Evolutionary conservation across 1,140 invertebrate genomes (phyloP), one percentile per base, ranked within the genome.

Genomic region (Procambarus clarkii): DNA sequence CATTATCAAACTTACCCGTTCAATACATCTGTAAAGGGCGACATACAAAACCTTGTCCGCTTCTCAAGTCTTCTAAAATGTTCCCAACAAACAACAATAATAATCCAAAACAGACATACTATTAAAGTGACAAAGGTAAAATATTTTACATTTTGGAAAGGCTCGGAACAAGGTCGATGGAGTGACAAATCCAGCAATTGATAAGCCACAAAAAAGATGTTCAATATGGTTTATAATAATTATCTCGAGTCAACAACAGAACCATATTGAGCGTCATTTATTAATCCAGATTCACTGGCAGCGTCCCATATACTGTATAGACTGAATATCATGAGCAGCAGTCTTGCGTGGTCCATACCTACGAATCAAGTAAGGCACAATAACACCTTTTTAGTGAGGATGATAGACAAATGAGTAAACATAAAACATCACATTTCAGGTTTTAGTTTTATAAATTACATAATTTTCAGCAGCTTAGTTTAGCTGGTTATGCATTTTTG

Each of bases 91-190:
- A 81, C 79, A 81, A 81, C 79, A 81, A 81, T 50, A 81, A 81
- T 79, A 58, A 81, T 81, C 48, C 79, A 81, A 81, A 81, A 81
- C 79, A 81, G 79, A 81, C 79, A 81, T 58, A 79, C n/a, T 58
- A 81, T 81, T 81, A 81, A 81, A 81, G 79, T 81, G 48, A 81
- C 48, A 58, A 81, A 81, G 79, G 79, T 81, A 81, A 81, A 81
- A n/a, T 81, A 81, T 34, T 81, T 81, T 45, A 58, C 79, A 81
- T 81, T 81, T 54, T 58, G 54, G 79, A 81, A 81, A 81, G 79
- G 79, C 79, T 81, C 79, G 79, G 79, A 81, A 81, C 79, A 81
- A 81, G 79, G 79, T 81, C 48, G 45, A 81, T 81, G 79, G 79
- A 50, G 79, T 81, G 79, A 81, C 79, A 81, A 8, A 58, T 58